phyloP scores from a whole-genome alignment of 2,113 vertebrate species.

The Morone chrysops region DNA sequence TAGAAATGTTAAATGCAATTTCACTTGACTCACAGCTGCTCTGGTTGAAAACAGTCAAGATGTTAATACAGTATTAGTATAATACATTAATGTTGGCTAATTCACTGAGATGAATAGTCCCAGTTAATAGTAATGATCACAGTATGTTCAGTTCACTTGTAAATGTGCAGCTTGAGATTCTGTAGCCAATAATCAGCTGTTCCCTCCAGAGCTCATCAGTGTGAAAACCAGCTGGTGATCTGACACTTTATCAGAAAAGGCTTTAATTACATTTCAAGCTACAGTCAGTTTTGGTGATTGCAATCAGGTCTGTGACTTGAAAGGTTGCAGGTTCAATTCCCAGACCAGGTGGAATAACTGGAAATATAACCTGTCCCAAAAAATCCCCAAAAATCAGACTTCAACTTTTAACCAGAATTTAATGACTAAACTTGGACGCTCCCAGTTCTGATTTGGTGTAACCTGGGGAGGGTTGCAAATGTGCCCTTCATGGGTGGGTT shows the following conservation, averaged over 20 bases:
- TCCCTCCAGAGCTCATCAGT: conserved; percentile 9
- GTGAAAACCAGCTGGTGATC: conserved; percentile 17
- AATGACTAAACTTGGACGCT: neutral
- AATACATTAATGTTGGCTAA: conserved; percentile 6
- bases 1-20: conserved; percentile 6
- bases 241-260: conserved; percentile 9
- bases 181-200: neutral
- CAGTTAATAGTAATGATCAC: conserved; percentile 17
- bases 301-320: neutral
- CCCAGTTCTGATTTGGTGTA: neutral
- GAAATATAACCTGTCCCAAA: neutral
- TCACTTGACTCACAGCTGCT: conserved; percentile 30
- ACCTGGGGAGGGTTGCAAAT: neutral
- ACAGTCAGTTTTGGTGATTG: neutral
- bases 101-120: conserved; percentile 36
- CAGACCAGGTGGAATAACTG: neutral
- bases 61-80: neutral
- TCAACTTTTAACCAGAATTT: too few relatives aligned
- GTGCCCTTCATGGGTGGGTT: too few relatives aligned
- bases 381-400: neutral
- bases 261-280: conserved; percentile 20
- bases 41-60: neutral
- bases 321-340: conserved; percentile 3
- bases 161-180: neutral
- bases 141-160: conserved; percentile 1